Conservation (phyloP, 2,797 vertebrate species). For the Pitangus sulphuratus region DNA sequence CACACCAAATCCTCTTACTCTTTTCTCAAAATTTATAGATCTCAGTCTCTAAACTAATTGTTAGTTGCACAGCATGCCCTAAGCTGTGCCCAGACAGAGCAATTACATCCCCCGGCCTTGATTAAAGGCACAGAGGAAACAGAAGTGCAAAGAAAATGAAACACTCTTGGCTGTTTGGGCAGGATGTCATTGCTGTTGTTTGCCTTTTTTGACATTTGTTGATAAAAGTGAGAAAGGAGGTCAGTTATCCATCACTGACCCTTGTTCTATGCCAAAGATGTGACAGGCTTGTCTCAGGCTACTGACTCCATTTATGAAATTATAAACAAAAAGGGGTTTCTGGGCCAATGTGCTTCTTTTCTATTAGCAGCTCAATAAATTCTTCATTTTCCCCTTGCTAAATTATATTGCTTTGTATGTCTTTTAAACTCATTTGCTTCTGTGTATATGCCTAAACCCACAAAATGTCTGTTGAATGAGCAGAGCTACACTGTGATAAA, state of each 20-base stretch:
- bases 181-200: constrained; percentile 81
- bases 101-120: constrained; percentile 88
- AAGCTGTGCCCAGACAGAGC: constrained; percentile 83
- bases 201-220: constrained; percentile 65
- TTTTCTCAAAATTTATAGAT: constrained; percentile 83
- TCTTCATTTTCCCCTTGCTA: not conserved
- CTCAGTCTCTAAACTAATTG: constrained; percentile 84
- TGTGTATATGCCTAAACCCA: not conserved
- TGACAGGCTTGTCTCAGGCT: constrained; percentile 32
- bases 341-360: not conserved
- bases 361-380: not conserved
- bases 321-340: constrained; percentile 17
- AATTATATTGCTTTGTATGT: not conserved
- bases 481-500: not conserved
- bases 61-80: constrained; percentile 80
- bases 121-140: constrained; percentile 83
- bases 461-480: not conserved
- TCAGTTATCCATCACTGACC: constrained; percentile 62
- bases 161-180: constrained; percentile 84
- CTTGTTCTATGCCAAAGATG: constrained; percentile 52
- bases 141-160: constrained; percentile 86
- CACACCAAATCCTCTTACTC: constrained; percentile 79
- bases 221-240: constrained; percentile 54
- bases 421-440: not conserved
- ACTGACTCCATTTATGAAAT: constrained; percentile 23